Percentiles rank a stretch among this genome's conserved stretches.
These are phyloP conservation scores for Galeopsomyia nigrocyanea DNA, from an alignment of 2,888 invertebrate genomes.

Conservation along the genomic window DNA sequence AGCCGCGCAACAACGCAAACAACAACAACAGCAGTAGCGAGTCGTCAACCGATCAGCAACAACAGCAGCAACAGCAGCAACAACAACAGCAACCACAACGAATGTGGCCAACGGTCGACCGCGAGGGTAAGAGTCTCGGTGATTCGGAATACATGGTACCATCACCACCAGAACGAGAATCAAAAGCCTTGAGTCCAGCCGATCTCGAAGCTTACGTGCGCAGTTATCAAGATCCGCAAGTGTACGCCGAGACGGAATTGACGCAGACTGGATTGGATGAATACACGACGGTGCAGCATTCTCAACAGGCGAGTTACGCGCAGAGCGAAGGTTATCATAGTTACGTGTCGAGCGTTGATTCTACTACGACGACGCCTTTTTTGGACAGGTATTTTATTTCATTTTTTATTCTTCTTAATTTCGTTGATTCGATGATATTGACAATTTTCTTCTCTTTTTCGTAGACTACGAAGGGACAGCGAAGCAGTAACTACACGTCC, in stretches of 20 bases:
- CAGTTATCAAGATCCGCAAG: conserved; percentile 72
- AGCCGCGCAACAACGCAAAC: conserved; percentile 65
- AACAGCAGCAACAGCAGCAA: conserved; percentile 62
- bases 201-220: conserved; percentile 80
- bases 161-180: conserved; percentile 79
- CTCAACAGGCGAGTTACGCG: conserved; percentile 82
- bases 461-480: conserved; percentile 73
- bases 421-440: no score
- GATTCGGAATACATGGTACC: conserved; percentile 78
- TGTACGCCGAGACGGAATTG: conserved; percentile 65
- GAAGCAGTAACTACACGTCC: conserved; percentile 71
- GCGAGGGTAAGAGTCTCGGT: conserved; percentile 75
- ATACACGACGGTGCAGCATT: conserved; percentile 73
- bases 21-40: conserved; percentile 59
- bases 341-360: conserved; percentile 84
- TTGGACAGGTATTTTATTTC: conserved; percentile 73
- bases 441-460: no score
- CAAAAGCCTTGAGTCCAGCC: conserved; percentile 73
- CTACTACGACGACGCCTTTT: conserved; percentile 79
- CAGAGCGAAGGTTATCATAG: conserved; percentile 86
- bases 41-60: conserved; percentile 55
- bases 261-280: conserved; percentile 70
- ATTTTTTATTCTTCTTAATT: no score
- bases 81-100: conserved; percentile 66
- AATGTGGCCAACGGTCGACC: conserved; percentile 73